These are phyloP conservation scores for Boulengeromyrus knoepffleri DNA, from an alignment of 2,113 vertebrate species.

Conservation along the genomic window DNA sequence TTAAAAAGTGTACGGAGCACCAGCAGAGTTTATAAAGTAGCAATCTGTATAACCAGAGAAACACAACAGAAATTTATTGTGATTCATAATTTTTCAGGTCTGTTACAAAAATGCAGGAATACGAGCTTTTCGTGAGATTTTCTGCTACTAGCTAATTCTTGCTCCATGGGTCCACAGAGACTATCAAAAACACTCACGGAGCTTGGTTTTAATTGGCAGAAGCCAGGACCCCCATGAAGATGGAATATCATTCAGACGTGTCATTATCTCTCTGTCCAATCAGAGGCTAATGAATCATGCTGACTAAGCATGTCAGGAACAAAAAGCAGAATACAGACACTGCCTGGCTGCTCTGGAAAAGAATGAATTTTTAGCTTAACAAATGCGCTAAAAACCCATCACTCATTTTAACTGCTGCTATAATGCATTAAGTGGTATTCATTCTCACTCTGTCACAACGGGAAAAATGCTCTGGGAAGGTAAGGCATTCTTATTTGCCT, in stretches of 20 bases:
- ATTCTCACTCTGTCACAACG: background rate
- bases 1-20: background rate
- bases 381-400: background rate
- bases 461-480: background rate
- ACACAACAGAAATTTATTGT: background rate
- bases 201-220: conserved; percentile 46
- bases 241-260: conserved; percentile 47
- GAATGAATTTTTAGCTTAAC: background rate
- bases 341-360: background rate
- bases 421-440: background rate
- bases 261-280: background rate
- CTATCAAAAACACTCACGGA: conserved; percentile 53
- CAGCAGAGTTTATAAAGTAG: background rate
- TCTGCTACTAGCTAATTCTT: conserved; percentile 26
- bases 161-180: conserved; percentile 49
- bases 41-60: background rate
- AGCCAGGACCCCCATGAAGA: conserved; percentile 34
- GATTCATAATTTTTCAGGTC: background rate
- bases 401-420: background rate
- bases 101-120: background rate
- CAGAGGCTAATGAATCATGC: background rate
- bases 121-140: conserved; percentile 7
- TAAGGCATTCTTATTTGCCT: background rate
- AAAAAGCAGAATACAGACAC: background rate
- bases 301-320: background rate